Conservation (phyloP, 2,888 invertebrate species). For the Archips xylosteana region DNA sequence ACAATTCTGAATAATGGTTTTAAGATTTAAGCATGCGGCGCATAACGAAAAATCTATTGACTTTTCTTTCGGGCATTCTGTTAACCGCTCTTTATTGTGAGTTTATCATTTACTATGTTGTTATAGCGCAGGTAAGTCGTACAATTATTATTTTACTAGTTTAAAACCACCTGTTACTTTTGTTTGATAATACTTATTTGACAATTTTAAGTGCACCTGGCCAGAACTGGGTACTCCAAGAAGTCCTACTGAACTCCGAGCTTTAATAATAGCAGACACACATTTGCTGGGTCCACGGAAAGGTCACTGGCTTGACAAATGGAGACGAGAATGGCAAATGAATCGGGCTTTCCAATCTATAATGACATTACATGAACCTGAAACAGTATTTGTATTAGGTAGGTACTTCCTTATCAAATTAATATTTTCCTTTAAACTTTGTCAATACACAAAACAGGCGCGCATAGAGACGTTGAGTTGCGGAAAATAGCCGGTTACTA, state of each 20-base stretch:
- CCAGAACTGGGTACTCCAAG: slow-evolving; percentile 74
- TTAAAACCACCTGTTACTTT: neutral
- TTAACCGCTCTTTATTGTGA: slow-evolving; percentile 70
- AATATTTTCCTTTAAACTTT: neutral
- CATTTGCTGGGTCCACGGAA: slow-evolving; percentile 94
- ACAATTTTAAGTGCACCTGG: slow-evolving; percentile 89
- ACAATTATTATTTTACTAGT: neutral
- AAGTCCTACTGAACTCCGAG: slow-evolving; percentile 85
- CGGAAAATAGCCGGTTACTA: too few relatives aligned
- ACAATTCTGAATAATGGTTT: neutral
- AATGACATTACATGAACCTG: slow-evolving; percentile 91
- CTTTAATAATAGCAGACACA: slow-evolving; percentile 95
- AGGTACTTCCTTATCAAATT: slow-evolving; percentile 35
- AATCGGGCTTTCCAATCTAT: slow-evolving; percentile 95
- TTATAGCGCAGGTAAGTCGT: slow-evolving; percentile 65
- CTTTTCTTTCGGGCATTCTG: slow-evolving; percentile 59
- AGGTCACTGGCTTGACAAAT: slow-evolving; percentile 98
- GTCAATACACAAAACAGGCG: neutral
- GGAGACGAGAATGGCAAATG: slow-evolving; percentile 99
- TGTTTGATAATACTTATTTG: neutral
- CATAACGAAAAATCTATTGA: slow-evolving; percentile 60
- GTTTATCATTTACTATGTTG: slow-evolving; percentile 71
- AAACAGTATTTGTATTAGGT: slow-evolving; percentile 96
- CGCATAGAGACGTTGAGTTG: too few relatives aligned
- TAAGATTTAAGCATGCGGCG: slow-evolving; percentile 58